A percentile compares a stretch with the other conserved stretches of the same genome.
These are phyloP conservation scores for Axinella damicornis DNA, from an alignment of 37 sponge, comb jelly and placozoan genomes.

Conservation along the genomic window DNA sequence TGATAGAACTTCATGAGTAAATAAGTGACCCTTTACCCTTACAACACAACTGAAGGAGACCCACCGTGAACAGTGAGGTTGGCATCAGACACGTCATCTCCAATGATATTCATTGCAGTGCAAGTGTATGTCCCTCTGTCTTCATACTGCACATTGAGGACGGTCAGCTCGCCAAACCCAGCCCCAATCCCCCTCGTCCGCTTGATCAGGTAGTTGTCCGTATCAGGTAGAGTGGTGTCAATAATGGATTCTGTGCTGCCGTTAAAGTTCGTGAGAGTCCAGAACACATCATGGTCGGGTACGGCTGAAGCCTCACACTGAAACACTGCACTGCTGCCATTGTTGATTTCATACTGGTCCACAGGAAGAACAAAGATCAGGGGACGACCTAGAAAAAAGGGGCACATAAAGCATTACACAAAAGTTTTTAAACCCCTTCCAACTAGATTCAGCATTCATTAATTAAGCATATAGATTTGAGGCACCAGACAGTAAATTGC, in stretches of 20 bases:
- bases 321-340: constrained; percentile 44
- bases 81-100: constrained; percentile 7
- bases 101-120: constrained; percentile 41
- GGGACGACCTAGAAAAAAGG: constrained; percentile 68
- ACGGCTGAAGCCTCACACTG: constrained; percentile 52
- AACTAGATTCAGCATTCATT: no score
- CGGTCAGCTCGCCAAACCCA: constrained; percentile 55
- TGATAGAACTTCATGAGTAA: no score
- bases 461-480: no score
- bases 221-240: neutral
- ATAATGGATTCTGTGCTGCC: neutral
- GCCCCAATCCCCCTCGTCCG: neutral
- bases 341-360: constrained; percentile 37
- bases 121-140: constrained; percentile 76
- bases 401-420: no score
- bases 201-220: constrained; percentile 31
- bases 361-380: constrained; percentile 30
- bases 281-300: constrained; percentile 49
- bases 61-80: constrained; percentile 79
- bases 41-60: neutral
- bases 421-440: no score
- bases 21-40: no score
- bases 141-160: constrained; percentile 46
- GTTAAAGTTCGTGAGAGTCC: constrained; percentile 46
- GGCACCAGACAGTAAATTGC: no score